Percentiles rank a stretch among this genome's conserved stretches.
Conservation (phyloP, 2,888 invertebrate genomes). For the Dicranocentrus wangi region DNA sequence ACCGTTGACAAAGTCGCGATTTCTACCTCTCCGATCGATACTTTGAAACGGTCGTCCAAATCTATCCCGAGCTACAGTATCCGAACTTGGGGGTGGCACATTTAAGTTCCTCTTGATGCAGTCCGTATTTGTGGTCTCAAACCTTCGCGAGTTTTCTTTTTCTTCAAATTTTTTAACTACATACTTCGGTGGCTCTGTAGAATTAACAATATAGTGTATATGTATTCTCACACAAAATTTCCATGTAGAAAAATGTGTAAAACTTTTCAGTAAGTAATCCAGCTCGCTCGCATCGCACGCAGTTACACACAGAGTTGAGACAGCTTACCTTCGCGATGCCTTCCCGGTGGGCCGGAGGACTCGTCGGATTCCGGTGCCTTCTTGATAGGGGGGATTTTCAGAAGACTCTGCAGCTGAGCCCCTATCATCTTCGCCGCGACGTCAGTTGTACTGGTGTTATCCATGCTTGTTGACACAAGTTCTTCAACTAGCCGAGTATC, state of each 20-base stretch:
- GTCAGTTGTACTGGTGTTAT: slow-evolving; percentile 34
- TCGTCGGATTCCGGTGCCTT: slow-evolving; percentile 26
- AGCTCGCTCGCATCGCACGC: too few relatives aligned
- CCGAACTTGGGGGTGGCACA: too few relatives aligned
- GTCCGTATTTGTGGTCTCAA: too few relatives aligned
- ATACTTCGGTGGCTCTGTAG: neutral
- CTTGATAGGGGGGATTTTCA: slow-evolving; percentile 69
- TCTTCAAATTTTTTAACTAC: slow-evolving; percentile 21
- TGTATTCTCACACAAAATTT: too few relatives aligned
- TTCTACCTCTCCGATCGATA: slow-evolving; percentile 30
- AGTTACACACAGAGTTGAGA: neutral
- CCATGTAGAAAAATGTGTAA: neutral
- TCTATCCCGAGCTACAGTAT: slow-evolving; percentile 28
- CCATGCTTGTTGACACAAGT: too few relatives aligned
- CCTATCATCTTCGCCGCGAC: slow-evolving; percentile 65
- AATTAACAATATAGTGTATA: too few relatives aligned
- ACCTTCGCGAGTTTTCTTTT: too few relatives aligned
- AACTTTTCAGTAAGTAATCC: too few relatives aligned
- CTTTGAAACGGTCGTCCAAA: slow-evolving; percentile 59
- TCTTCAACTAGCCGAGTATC: too few relatives aligned
- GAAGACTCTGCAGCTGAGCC: slow-evolving; percentile 64
- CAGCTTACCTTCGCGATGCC: neutral
- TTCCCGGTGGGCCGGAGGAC: neutral
- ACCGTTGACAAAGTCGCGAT: slow-evolving; percentile 33
- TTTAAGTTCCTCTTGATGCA: too few relatives aligned